Base-by-base conservation (phyloP, 2,113 vertebrate genomes). In the Chrysemys picta region DNA sequence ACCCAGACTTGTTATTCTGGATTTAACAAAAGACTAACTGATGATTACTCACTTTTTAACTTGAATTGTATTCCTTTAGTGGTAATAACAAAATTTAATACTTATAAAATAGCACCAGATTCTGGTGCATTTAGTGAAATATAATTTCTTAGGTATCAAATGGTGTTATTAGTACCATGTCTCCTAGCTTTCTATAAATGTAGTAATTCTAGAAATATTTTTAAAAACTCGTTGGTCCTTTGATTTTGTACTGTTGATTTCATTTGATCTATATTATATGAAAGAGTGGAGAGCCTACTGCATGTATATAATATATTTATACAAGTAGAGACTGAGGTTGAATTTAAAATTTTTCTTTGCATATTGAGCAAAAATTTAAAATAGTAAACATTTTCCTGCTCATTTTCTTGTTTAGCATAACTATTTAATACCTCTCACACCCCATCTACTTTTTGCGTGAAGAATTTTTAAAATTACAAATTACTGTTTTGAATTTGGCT, bases 1-100 rank as follows among this genome's bases (percentile, higher is more conserved):
- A 38, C 8, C 53, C 52, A 78, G 53, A 21, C 0, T 0, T 24
- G 4, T 69, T 84, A 24, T 42, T 2, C 38, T 80, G 42, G 5
- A 4, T 91, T 24, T 59, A 79, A 52, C 80, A 80, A 69, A 89
- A 82, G 29, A 38, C 80, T 76, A 45, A 53, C 52, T 82, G 11
- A 50, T 31, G 38, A 47, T 85, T 91, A 19, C 0, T 94, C 16
- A 38, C 87, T 17, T 10, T 94, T 93, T 57, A 16, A 42, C 72
- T 47, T 47, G 13, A 25, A 78, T 0, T 10, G 65, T 42, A 1
- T 85, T 83, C 94, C 83, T 80, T 35, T 22, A 19, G 54, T 84
- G 56, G 82, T 89, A 72, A 4, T 3, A 17, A 31, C 47, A 79
- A 54, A 7, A 85, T 88, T 25, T 59, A 19, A 24, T 80, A 21